Evolutionary conservation across 2,888 invertebrate genomes (phyloP), one percentile per base, ranked within the genome.

Genomic region (Pollenia angustigena): DNA sequence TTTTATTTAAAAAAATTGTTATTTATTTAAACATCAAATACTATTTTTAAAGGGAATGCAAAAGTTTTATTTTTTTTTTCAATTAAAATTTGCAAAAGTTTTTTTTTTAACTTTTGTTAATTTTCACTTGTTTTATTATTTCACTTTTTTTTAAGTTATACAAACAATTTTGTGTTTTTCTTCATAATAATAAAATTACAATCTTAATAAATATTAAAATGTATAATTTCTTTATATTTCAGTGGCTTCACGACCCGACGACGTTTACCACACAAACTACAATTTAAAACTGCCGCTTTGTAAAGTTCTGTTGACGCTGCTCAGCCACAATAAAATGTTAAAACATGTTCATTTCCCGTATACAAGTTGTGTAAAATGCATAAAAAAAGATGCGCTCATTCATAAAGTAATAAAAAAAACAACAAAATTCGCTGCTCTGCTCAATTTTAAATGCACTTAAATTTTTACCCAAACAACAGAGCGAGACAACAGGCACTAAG

Each of bases 261-360:
- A 91, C 91, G 91, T 90, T 91, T 87, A 91, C 91, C 91, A 92
- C 92, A 91, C 91, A 91, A 91, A 90, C 92, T 91, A 91, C 90
- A 91, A 89, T 91, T 90, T 89, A 90, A 90, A 91, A 91, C 91
- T 92, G 91, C 90, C 87, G 89, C 87, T 88, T 87, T 78, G 75
- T 82, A 72, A 86, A 79, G 86, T 85, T 83, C 85, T 82, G 84
- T 84, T 76, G 85, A 85, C 88, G 85, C 87, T 83, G 83, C 80
- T 86, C 83, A 80, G 80, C 66, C 81, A 84, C 84, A 87, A 84
- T 87, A 81, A 87, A 87, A 78, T 84, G 68, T 84, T 84, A 84
- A 83, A 87, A 69, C 75, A 84, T 78, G 69, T 81, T 84, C 84
- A 76, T 83, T 83, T 79, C 52, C 52, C 74, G 1, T 50, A 72